Conservation (phyloP, 2,113 vertebrate species). For the Laterallus jamaicensis region DNA sequence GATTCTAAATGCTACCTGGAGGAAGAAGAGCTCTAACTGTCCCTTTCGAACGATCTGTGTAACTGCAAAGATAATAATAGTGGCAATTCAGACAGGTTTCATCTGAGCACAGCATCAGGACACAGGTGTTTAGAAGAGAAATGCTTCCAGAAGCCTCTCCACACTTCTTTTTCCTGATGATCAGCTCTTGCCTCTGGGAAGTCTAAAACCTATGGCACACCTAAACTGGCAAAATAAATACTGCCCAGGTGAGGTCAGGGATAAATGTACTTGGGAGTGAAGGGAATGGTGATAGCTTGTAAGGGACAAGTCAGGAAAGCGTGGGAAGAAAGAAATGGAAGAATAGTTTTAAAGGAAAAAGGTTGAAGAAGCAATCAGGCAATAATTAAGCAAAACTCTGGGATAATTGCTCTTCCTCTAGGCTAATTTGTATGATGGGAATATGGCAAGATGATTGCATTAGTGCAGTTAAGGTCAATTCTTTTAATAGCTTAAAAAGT, state of each 20-base stretch:
- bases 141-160: background rate
- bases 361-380: conserved; percentile 23
- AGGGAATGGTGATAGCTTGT: background rate
- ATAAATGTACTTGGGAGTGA: background rate
- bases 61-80: background rate
- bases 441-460: conserved; percentile 30
- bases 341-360: background rate
- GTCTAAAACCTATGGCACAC: fast-evolving
- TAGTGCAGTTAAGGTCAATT: conserved; percentile 34
- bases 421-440: conserved; percentile 19
- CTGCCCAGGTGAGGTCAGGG: background rate
- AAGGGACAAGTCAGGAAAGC: background rate
- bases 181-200: background rate
- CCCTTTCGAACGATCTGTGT: background rate
- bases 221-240: background rate
- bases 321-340: background rate
- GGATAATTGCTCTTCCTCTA: conserved; percentile 40
- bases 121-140: background rate
- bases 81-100: background rate
- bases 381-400: background rate
- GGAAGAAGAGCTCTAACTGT: background rate
- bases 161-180: background rate
- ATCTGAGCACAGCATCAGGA: background rate
- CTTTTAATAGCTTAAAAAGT: background rate
- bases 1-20: background rate